Evolutionary conservation across 1,140 invertebrate genomes (phyloP).

Genomic region (Popillia japonica): DNA sequence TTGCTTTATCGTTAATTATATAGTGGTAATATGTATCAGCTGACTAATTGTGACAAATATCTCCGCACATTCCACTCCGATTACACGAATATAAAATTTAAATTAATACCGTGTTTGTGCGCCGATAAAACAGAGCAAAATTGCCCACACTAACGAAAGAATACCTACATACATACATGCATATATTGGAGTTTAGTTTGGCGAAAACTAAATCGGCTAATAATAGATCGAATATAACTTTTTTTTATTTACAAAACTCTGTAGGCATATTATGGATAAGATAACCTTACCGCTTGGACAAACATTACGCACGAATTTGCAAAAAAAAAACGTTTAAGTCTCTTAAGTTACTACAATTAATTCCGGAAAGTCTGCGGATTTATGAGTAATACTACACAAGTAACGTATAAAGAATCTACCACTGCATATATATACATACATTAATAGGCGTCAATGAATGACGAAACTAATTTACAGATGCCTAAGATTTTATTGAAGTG

Average conservation of each 20-base stretch:
- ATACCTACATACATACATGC: too few relatives aligned
- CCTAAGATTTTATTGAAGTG: slow-evolving; percentile 23
- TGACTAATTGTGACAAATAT: too few relatives aligned
- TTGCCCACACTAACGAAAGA: neutral
- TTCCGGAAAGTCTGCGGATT: slow-evolving; percentile 29
- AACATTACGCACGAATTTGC: neutral
- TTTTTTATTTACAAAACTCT: neutral
- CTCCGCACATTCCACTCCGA: too few relatives aligned
- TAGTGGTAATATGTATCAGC: too few relatives aligned
- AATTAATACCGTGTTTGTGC: neutral
- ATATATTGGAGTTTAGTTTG: neutral
- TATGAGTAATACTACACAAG: slow-evolving; percentile 16
- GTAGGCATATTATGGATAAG: neutral
- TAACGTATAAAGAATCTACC: neutral
- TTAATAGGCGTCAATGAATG: slow-evolving; percentile 26
- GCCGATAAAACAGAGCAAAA: neutral
- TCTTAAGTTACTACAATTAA: neutral
- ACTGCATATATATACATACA: neutral
- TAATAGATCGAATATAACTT: slow-evolving; percentile 2
- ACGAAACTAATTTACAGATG: slow-evolving; percentile 32
- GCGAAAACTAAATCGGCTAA: neutral
- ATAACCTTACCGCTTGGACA: neutral
- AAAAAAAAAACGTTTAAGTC: neutral
- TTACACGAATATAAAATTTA: neutral
- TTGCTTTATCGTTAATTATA: too few relatives aligned